A percentile compares a stretch with the other conserved stretches of the same genome.
Conservation (phyloP, 2,888 invertebrate species). For the Athetis lepigone region DNA sequence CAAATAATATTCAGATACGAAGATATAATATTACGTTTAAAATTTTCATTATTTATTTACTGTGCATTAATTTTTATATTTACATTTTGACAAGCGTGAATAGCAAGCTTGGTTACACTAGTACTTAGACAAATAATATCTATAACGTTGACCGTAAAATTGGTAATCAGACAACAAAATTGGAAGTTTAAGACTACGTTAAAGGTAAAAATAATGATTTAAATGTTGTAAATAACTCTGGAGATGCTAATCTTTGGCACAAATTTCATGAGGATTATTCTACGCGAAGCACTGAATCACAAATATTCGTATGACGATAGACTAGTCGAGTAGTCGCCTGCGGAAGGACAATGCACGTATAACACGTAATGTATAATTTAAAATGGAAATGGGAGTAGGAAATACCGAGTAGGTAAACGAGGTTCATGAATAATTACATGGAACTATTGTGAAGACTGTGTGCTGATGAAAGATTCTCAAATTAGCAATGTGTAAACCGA, state of each 20-base stretch:
- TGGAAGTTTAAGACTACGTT: slow-evolving; percentile 44
- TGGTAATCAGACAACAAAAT: slow-evolving; percentile 57
- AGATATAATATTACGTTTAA: slow-evolving; percentile 71
- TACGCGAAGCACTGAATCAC: slow-evolving; percentile 77
- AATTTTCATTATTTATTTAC: slow-evolving; percentile 73
- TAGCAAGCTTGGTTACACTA: slow-evolving; percentile 82
- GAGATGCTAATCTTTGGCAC: slow-evolving; percentile 78
- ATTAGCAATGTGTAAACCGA: slow-evolving; percentile 14
- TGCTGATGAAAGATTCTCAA: slow-evolving; percentile 45
- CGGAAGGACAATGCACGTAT: slow-evolving; percentile 73
- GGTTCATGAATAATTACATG: slow-evolving; percentile 73
- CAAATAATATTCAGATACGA: slow-evolving; percentile 76
- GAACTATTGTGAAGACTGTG: slow-evolving; percentile 70
- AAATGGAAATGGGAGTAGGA: slow-evolving; percentile 74
- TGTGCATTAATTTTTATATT: slow-evolving; percentile 84
- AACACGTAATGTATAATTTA: slow-evolving; percentile 70
- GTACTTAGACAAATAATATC: slow-evolving; percentile 61
- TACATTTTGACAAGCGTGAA: slow-evolving; percentile 87
- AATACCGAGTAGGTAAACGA: slow-evolving; percentile 71
- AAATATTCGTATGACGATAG: slow-evolving; percentile 69
- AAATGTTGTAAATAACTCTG: slow-evolving; percentile 45
- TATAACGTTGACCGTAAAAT: slow-evolving; percentile 55
- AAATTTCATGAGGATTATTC: slow-evolving; percentile 69
- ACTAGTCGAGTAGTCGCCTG: slow-evolving; percentile 66
- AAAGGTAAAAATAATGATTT: slow-evolving; percentile 48